Percentiles rank a stretch among this genome's conserved stretches.
These are phyloP conservation scores for Drosophila tanythrix DNA, from an alignment of 2,888 invertebrate genomes.

Conservation along the genomic window DNA sequence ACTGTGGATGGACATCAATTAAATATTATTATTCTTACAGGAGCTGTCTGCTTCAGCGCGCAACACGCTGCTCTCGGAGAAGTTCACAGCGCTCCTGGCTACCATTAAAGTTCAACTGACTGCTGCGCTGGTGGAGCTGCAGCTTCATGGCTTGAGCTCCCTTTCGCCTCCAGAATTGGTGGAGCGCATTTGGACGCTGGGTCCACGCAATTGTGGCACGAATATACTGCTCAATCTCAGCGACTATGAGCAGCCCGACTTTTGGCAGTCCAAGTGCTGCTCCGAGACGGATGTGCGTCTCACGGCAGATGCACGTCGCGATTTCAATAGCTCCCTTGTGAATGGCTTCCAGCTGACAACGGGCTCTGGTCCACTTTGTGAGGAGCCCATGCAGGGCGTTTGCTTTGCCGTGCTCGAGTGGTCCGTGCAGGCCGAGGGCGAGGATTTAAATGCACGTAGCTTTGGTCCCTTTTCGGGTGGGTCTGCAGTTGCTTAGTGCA, in stretches of 20 bases:
- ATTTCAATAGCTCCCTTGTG: constrained; percentile 91
- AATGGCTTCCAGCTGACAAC: constrained; percentile 95
- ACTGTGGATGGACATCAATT: not conserved
- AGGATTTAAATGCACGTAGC: constrained; percentile 82
- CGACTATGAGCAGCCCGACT: constrained; percentile 87
- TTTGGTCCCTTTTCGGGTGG: constrained; percentile 87
- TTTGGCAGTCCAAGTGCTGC: constrained; percentile 84
- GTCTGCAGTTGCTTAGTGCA: not conserved
- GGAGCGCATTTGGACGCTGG: constrained; percentile 95
- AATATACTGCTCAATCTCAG: constrained; percentile 95
- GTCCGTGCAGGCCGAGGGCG: constrained; percentile 86
- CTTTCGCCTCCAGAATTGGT: constrained; percentile 85
- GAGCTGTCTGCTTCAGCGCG: constrained; percentile 71
- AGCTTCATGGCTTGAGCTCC: constrained; percentile 85
- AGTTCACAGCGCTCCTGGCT: constrained; percentile 65
- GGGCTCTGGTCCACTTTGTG: constrained; percentile 96
- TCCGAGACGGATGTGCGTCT: constrained; percentile 72
- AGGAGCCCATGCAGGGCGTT: constrained; percentile 98
- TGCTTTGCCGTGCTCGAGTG: constrained; percentile 95
- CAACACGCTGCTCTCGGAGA: constrained; percentile 77
- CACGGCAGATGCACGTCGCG: constrained; percentile 86
- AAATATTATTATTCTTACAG: constrained; percentile 37
- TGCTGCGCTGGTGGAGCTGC: constrained; percentile 87
- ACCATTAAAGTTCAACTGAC: constrained; percentile 86
- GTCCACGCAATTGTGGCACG: constrained; percentile 94